phyloP scores from a whole-genome alignment of 2,113 vertebrate species.

The Calyptomena viridis region DNA sequence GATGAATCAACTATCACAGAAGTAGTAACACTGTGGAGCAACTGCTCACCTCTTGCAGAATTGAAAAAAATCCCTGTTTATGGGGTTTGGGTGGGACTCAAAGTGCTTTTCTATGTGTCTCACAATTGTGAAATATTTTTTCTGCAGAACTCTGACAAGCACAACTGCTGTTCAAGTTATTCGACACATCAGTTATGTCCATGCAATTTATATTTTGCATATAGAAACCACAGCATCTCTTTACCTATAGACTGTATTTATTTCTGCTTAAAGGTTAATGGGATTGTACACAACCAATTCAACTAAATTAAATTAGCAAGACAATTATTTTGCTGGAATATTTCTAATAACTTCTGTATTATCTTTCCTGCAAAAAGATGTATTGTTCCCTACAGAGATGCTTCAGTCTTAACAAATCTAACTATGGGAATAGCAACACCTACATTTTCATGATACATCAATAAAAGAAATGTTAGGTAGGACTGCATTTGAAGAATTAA shows the following conservation, averaged over 20 bases:
- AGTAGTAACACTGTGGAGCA: conserved; percentile 74
- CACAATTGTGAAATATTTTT: conserved; percentile 29
- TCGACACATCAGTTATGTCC: not conserved
- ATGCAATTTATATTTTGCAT: conserved; percentile 29
- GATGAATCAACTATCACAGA: conserved; percentile 77
- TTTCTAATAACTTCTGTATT: not conserved
- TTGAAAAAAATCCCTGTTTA: conserved; percentile 59
- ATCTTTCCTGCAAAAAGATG: not conserved
- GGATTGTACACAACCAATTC: not conserved
- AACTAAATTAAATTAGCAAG: not conserved
- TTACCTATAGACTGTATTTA: conserved; percentile 23
- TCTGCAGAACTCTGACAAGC: not conserved
- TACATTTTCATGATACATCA: not conserved
- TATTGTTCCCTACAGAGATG: not conserved
- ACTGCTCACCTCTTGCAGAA: conserved; percentile 77
- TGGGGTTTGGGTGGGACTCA: conserved; percentile 35
- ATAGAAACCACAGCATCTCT: conserved; percentile 10
- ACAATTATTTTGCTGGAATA: not conserved
- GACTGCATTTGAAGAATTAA: not conserved
- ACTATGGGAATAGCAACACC: not conserved
- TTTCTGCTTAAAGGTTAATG: conserved; percentile 43
- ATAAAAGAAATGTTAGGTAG: not conserved
- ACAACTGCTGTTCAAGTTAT: not conserved
- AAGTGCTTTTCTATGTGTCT: conserved; percentile 5
- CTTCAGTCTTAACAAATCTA: not conserved